Conservation (phyloP, 2,888 invertebrate genomes). For the Drosophila kanekoi region DNA sequence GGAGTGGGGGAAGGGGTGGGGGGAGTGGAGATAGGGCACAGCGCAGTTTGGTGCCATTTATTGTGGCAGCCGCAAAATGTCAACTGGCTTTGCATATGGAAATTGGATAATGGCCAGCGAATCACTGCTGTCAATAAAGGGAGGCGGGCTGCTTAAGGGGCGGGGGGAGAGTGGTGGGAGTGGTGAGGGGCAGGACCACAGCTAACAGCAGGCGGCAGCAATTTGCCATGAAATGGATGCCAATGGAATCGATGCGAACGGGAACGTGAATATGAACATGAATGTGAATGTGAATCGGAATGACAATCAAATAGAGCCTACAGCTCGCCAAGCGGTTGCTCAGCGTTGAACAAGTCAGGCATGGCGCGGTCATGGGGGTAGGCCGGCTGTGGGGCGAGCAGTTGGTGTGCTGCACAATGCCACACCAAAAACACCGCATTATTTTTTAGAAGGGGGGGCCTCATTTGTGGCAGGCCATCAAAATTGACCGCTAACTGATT, state of each 20-base stretch:
- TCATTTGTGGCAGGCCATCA: constrained; percentile 68
- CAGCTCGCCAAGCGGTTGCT: constrained; percentile 15
- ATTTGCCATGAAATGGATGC: constrained; percentile 44
- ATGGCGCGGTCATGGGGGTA: too few relatives aligned
- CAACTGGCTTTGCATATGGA: constrained; percentile 75
- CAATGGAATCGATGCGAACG: constrained; percentile 28
- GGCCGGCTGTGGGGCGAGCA: neutral
- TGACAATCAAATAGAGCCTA: constrained; percentile 30
- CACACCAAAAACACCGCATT: constrained; percentile 72
- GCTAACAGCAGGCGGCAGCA: constrained; percentile 26
- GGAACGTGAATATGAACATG: constrained; percentile 8
- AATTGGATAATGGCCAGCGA: constrained; percentile 76
- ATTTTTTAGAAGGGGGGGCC: constrained; percentile 36
- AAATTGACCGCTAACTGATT: constrained; percentile 77
- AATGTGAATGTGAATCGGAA: constrained; percentile 11
- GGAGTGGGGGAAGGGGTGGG: neutral
- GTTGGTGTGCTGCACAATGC: constrained; percentile 57
- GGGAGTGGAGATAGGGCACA: neutral
- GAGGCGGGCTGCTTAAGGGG: neutral
- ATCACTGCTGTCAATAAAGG: constrained; percentile 18
- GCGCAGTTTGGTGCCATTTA: constrained; percentile 28
- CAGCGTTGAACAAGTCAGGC: constrained; percentile 22
- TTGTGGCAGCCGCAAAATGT: constrained; percentile 74
- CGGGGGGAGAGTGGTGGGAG: too few relatives aligned
- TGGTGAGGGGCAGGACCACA: neutral